Base-by-base conservation (phyloP, 2,797 vertebrate species). In the Pseudochromis fuscus region DNA sequence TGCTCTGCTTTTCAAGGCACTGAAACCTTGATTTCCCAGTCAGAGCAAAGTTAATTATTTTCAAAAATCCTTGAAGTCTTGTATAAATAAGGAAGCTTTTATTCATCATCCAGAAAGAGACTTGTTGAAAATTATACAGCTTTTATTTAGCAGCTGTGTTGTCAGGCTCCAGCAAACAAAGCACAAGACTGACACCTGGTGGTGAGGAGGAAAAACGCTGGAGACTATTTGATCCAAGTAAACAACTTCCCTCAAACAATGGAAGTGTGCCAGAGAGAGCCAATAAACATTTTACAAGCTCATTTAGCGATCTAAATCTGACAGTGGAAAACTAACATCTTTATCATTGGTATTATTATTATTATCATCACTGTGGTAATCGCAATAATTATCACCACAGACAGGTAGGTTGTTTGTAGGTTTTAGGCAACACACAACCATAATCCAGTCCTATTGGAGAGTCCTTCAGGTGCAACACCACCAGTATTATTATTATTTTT, bases 131-230 rank as follows among this genome's bases (percentile, higher is more conserved):
- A 83, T 65, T 35, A 23, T 27, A 46, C n/a, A 31, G 63, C 30
- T 70, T 77, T 68, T 48, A 62, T 62, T 76, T 19, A 24, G 16
- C 49, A 67, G 48, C 55, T 63, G 35, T 35, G 50, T 60, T 45
- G 42, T 31, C 44, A 37, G 25, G 38, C 21, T 23, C 37, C 15
- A 62, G 21, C 31, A 76, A 35, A 64, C 51, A 63, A 37, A 67
- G 79, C 72, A 59, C 89, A 86, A 83, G 84, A 91, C 84, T 88
- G 90, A 88, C 91, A 90, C 82, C 92, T 82, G 48, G 50, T 89
- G 92, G 89, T 35, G 2, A 59, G 38, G 18, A 64, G 10, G 16
- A 60, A 55, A 67, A 72, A 44, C 50, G 46, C 7, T 15, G 13
- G 5, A 4, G 9, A 21, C 7, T 10, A 7, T 58, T 50, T 49